Evolutionary conservation across 2,888 invertebrate genomes (phyloP).

Genomic region (Allacma fusca): DNA sequence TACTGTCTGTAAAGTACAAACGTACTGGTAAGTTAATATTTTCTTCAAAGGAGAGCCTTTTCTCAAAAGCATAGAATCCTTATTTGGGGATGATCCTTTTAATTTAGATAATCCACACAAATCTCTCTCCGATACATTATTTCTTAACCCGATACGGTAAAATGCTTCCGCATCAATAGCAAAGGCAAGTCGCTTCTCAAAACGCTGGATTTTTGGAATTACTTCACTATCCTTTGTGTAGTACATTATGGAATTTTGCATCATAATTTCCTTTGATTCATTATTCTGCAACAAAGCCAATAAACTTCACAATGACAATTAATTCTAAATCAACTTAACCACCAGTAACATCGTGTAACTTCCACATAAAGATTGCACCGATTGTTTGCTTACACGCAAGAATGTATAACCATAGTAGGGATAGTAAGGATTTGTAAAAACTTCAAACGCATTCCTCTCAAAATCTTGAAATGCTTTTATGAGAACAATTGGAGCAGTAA

Average conservation of each 20-base stretch:
- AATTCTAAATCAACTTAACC: too few relatives aligned
- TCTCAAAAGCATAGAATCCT: background rate
- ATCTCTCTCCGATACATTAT: background rate
- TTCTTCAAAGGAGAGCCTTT: background rate
- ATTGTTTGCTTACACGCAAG: background rate
- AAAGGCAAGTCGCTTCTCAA: background rate
- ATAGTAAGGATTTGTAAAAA: slow-evolving; percentile 1
- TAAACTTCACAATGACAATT: too few relatives aligned
- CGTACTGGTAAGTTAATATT: background rate
- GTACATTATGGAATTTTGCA: background rate
- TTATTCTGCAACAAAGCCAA: background rate
- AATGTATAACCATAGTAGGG: background rate
- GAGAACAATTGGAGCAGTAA: background rate
- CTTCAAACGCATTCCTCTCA: background rate
- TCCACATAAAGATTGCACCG: background rate
- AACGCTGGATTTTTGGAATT: background rate
- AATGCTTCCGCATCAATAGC: background rate
- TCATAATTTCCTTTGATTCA: background rate
- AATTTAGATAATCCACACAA: background rate
- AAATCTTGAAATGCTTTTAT: slow-evolving; percentile 10
- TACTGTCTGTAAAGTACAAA: too few relatives aligned
- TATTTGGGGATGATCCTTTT: background rate
- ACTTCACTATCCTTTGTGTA: background rate
- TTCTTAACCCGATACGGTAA: background rate
- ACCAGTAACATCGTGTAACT: background rate